Evolutionary conservation across 2,113 vertebrate species (phyloP).

Genomic region (Lanius collurio): DNA sequence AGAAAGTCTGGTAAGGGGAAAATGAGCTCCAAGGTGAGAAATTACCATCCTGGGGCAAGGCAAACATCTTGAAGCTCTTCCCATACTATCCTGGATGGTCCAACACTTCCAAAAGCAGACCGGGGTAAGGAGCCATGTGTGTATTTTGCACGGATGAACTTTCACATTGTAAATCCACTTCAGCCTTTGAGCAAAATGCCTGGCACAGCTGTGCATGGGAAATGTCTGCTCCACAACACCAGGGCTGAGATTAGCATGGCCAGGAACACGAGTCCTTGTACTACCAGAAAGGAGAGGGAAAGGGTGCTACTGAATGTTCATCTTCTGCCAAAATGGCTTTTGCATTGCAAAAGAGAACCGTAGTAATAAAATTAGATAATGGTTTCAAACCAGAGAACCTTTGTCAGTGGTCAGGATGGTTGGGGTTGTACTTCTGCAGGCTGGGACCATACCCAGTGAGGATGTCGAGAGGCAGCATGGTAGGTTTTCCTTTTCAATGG

Average conservation of each 20-base stretch:
- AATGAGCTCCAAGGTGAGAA: background rate
- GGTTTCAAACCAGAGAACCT: background rate
- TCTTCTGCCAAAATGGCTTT: background rate
- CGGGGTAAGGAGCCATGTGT: fast-evolving
- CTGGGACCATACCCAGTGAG: background rate
- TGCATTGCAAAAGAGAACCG: background rate
- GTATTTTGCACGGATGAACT: background rate
- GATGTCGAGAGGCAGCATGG: fast-evolving
- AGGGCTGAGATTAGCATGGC: background rate
- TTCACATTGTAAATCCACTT: background rate
- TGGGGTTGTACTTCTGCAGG: background rate
- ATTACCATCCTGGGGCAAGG: background rate
- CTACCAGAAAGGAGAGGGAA: background rate
- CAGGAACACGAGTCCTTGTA: fast-evolving
- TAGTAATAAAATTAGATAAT: background rate
- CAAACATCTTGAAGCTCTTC: background rate
- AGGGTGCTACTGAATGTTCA: background rate
- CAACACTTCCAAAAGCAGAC: background rate
- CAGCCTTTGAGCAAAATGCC: background rate
- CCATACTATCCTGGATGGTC: background rate
- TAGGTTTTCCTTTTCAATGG: background rate
- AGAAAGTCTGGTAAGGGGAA: background rate
- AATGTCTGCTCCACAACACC: background rate
- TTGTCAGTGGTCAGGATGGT: background rate
- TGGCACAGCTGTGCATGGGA: background rate